Evolutionary conservation across 2,113 vertebrate genomes (phyloP).

Genomic region (Zingel zingel): DNA sequence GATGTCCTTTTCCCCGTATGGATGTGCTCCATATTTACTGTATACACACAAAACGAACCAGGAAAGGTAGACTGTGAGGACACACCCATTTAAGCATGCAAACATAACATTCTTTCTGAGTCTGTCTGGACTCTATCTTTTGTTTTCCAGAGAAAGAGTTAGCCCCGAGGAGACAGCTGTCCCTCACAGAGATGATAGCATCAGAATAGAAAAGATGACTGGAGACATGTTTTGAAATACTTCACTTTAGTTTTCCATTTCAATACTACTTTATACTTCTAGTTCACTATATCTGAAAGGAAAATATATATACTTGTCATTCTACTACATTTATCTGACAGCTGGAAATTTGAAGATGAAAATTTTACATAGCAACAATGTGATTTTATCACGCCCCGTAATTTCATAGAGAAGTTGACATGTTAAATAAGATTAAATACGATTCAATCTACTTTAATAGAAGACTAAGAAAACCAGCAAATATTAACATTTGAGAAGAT

Average conservation of each 20-base stretch:
- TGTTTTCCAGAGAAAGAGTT: slow-evolving; percentile 17
- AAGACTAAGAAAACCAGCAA: not conserved
- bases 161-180: slow-evolving; percentile 67
- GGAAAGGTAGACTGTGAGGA: slow-evolving; percentile 22
- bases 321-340: not conserved
- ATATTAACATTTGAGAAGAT: not conserved
- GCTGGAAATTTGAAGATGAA: not conserved
- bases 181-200: slow-evolving; percentile 53
- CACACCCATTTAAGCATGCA: slow-evolving; percentile 56
- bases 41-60: slow-evolving; percentile 24
- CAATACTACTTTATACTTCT: not conserved
- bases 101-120: slow-evolving; percentile 30
- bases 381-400: not conserved
- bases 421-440: not conserved
- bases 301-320: not conserved
- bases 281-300: not conserved
- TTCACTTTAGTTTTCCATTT: not conserved
- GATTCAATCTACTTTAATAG: not conserved
- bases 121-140: slow-evolving; percentile 32
- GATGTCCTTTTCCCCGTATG: not conserved
- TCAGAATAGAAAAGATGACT: slow-evolving; percentile 59
- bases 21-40: slow-evolving; percentile 15
- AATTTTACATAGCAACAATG: not conserved
- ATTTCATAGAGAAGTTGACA: not conserved
- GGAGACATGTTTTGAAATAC: not conserved